Evolutionary conservation across 2,888 invertebrate genomes (phyloP).

Genomic region (Machimus atricapillus): DNA sequence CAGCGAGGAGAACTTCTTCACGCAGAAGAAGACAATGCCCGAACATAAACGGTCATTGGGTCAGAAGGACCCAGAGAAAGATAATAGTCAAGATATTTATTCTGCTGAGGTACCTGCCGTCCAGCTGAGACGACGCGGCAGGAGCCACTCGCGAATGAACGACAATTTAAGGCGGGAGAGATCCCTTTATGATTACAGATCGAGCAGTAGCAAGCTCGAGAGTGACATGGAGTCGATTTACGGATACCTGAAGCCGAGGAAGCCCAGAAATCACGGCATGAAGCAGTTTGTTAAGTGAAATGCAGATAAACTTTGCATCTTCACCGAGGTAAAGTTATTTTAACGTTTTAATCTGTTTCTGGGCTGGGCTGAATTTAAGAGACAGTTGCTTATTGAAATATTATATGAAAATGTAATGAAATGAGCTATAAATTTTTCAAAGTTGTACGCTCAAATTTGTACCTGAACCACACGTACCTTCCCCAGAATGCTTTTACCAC

Average conservation of each 20-base stretch:
- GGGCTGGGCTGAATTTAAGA: background rate
- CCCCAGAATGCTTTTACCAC: too few species aligned
- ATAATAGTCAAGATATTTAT: slow-evolving; percentile 24
- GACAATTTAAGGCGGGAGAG: slow-evolving; percentile 40
- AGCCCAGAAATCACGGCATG: slow-evolving; percentile 60
- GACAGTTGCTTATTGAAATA: background rate
- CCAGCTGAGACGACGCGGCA: background rate
- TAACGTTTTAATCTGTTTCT: background rate
- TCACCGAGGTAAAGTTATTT: slow-evolving; percentile 19
- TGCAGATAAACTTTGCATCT: background rate
- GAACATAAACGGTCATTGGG: slow-evolving; percentile 13
- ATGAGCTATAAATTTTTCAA: too few species aligned
- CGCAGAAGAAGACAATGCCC: slow-evolving; percentile 37
- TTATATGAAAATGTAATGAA: background rate
- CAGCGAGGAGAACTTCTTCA: slow-evolving; percentile 45
- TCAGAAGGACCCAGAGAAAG: background rate
- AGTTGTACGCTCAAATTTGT: too few species aligned
- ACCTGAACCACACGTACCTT: too few species aligned
- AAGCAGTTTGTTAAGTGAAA: slow-evolving; percentile 55
- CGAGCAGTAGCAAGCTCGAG: slow-evolving; percentile 53
- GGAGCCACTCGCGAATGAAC: slow-evolving; percentile 38
- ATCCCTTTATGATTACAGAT: slow-evolving; percentile 48
- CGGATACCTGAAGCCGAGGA: slow-evolving; percentile 61
- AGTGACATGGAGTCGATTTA: slow-evolving; percentile 62
- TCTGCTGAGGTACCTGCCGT: slow-evolving; percentile 3